Evolutionary conservation across 2,113 vertebrate species (phyloP).

Genomic region (Ptyas mucosa): DNA sequence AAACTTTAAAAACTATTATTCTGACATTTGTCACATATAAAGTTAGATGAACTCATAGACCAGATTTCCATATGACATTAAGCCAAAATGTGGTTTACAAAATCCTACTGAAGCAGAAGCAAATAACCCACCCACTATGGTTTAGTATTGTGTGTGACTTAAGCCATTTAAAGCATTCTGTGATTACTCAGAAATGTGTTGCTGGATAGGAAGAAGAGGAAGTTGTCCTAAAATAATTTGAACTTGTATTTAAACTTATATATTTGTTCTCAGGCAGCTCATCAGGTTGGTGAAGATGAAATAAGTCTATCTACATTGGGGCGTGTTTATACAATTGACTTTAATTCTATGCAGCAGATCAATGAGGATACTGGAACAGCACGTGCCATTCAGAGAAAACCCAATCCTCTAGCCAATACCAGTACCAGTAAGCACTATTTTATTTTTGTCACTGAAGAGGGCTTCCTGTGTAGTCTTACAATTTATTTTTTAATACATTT

Average conservation of each 20-base stretch:
- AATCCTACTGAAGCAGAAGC: background rate
- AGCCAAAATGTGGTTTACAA: background rate
- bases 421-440: slow-evolving; percentile 84
- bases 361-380: slow-evolving; percentile 99
- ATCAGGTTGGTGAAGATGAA: slow-evolving; percentile 99
- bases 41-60: background rate
- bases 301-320: slow-evolving; percentile 98
- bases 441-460: background rate
- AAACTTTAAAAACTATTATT: background rate
- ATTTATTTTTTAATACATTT: background rate
- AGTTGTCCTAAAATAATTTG: background rate
- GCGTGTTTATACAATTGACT: slow-evolving; percentile 99
- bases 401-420: slow-evolving; percentile 95
- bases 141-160: background rate
- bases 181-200: background rate
- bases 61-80: background rate
- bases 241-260: slow-evolving; percentile 51
- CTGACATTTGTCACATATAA: background rate
- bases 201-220: background rate
- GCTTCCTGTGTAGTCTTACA: background rate
- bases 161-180: background rate
- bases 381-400: slow-evolving; percentile 98
- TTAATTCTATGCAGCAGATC: slow-evolving; percentile 99
- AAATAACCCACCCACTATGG: background rate
- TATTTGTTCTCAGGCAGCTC: slow-evolving; percentile 87